phyloP scores from a whole-genome alignment of 2,113 vertebrate species.

The Trogon surrucura region DNA sequence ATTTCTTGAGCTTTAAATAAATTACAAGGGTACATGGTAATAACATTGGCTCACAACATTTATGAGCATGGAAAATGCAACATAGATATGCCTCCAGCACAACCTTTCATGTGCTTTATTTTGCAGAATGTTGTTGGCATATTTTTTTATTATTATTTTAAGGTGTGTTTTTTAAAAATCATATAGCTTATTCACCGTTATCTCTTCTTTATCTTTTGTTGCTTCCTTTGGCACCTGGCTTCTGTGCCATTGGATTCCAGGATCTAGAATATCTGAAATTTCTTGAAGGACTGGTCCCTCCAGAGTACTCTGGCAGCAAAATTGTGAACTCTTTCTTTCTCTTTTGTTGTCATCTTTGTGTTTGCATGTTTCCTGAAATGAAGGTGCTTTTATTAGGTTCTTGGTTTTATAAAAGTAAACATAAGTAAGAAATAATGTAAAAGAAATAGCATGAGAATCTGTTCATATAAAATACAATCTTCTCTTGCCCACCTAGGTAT shows the following conservation, averaged over 20 bases:
- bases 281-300: background rate
- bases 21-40: background rate
- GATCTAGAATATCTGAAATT: background rate
- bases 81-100: background rate
- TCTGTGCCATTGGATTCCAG: background rate
- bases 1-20: constrained; percentile 23
- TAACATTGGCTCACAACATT: constrained; percentile 23
- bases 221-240: background rate
- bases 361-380: background rate
- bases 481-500: background rate
- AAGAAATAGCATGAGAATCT: background rate
- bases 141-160: background rate
- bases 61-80: constrained; percentile 38
- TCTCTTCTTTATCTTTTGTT: background rate
- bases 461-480: background rate
- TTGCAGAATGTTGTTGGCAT: constrained; percentile 6
- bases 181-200: background rate
- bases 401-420: background rate
- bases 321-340: background rate
- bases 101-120: constrained; percentile 11
- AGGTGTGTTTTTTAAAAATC: background rate
- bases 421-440: background rate
- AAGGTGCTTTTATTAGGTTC: background rate
- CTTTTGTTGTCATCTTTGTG: background rate
- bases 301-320: background rate